Evolutionary conservation across 2,888 invertebrate species (phyloP).

Genomic region (Nezara viridula): DNA sequence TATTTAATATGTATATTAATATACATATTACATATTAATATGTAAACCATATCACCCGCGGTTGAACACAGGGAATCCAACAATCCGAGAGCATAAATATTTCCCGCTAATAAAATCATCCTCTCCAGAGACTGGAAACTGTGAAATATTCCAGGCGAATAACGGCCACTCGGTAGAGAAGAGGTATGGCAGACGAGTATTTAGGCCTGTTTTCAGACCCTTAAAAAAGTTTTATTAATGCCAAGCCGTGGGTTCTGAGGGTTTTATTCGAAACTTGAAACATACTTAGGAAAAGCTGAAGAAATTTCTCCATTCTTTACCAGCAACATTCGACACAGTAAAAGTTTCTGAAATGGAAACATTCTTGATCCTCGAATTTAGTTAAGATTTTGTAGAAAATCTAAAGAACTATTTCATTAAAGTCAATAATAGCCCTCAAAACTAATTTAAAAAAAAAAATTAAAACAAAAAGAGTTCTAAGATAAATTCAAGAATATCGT

Average conservation of each 20-base stretch:
- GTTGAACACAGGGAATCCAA: not conserved
- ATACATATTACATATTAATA: no score
- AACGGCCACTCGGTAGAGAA: not conserved
- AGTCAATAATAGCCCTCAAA: no score
- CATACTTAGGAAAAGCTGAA: not conserved
- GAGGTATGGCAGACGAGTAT: not conserved
- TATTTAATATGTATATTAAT: no score
- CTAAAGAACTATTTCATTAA: no score
- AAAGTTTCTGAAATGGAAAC: not conserved
- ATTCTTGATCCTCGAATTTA: not conserved
- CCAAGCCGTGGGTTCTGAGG: not conserved
- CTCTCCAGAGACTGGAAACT: constrained; percentile 17
- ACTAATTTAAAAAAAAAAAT: no score
- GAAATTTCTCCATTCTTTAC: not conserved
- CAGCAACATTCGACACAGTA: not conserved
- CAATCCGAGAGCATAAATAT: not conserved
- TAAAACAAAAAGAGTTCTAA: no score
- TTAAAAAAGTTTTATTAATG: not conserved
- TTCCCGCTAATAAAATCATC: constrained; percentile 21
- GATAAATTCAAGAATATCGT: no score
- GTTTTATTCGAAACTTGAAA: not conserved
- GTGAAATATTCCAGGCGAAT: constrained; percentile 43
- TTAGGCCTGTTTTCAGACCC: not conserved
- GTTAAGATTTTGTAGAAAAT: no score
- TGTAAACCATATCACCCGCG: not conserved